A percentile compares a stretch with the other conserved stretches of the same genome.
Evolutionary conservation across 2,888 invertebrate genomes (phyloP).

Genomic region (Blastobasis adustella): DNA sequence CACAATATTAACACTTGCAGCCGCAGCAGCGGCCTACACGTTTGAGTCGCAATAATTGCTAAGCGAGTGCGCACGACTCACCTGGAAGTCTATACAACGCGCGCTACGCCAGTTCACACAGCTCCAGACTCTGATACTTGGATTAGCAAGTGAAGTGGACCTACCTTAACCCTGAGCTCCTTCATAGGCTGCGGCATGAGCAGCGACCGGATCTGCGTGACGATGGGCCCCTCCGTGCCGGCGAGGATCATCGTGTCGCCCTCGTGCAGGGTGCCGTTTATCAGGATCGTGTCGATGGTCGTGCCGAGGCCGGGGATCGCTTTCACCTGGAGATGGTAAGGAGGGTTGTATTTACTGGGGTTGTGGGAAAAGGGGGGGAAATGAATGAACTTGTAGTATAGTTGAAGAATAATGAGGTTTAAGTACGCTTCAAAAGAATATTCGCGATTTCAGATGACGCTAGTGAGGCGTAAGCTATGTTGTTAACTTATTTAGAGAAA

Average conservation of each 20-base stretch:
- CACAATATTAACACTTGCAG: too few relatives aligned
- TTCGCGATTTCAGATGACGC: too few relatives aligned
- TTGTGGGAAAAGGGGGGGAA: too few relatives aligned
- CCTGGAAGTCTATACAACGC: background rate
- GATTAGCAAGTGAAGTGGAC: background rate
- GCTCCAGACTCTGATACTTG: background rate
- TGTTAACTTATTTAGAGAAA: too few relatives aligned
- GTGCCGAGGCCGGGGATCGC: slow-evolving; percentile 97
- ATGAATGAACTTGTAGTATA: too few relatives aligned
- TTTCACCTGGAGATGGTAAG: slow-evolving; percentile 80
- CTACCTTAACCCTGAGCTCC: slow-evolving; percentile 95
- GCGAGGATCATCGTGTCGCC: slow-evolving; percentile 96
- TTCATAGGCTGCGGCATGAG: slow-evolving; percentile 99
- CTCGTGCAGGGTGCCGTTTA: slow-evolving; percentile 95
- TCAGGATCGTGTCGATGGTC: slow-evolving; percentile 98
- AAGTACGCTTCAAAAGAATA: too few relatives aligned
- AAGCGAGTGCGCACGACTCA: too few relatives aligned
- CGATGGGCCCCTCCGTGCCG: slow-evolving; percentile 98
- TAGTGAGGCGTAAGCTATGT: too few relatives aligned
- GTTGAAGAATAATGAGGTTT: too few relatives aligned
- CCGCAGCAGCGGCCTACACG: too few relatives aligned
- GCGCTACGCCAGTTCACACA: background rate
- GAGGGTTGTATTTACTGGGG: too few relatives aligned
- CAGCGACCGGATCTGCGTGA: slow-evolving; percentile 96
- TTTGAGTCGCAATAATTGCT: too few relatives aligned